These are phyloP conservation scores for Augiades crinisus DNA, from an alignment of 2,888 invertebrate genomes.

Conservation along the genomic window DNA sequence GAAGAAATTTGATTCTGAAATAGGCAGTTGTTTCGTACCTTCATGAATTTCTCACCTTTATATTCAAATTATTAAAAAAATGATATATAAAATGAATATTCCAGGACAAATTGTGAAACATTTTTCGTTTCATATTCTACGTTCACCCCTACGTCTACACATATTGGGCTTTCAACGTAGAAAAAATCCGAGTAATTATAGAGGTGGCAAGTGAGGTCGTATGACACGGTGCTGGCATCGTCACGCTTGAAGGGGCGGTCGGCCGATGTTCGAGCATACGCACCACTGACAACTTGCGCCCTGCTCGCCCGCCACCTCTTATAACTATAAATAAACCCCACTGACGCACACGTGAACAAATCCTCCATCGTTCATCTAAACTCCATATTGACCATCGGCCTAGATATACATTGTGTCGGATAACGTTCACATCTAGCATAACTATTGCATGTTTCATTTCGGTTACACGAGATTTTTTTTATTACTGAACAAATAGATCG, in stretches of 20 bases:
- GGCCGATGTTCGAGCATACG: conserved; percentile 54
- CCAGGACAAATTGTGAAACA: too few relatives aligned
- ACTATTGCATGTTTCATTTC: background rate
- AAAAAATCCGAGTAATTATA: conserved; percentile 20
- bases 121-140: background rate
- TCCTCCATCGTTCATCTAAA: conserved; percentile 29
- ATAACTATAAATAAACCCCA: conserved; percentile 57
- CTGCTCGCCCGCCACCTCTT: conserved; percentile 45
- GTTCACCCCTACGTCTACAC: background rate
- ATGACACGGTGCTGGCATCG: conserved; percentile 36
- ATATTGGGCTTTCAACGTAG: background rate
- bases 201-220: conserved; percentile 21
- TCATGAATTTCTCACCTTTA: too few relatives aligned
- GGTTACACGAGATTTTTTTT: too few relatives aligned
- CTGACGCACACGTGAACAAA: conserved; percentile 33
- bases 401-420: conserved; percentile 15
- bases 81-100: too few relatives aligned
- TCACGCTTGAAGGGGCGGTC: conserved; percentile 56
- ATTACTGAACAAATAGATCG: too few relatives aligned
- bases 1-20: too few relatives aligned
- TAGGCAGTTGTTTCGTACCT: too few relatives aligned
- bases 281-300: conserved; percentile 54
- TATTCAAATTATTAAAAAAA: too few relatives aligned
- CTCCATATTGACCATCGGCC: conserved; percentile 14
- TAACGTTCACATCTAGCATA: background rate